Evolutionary conservation across 2,113 vertebrate genomes (phyloP).

Genomic region (Toxostoma redivivum): DNA sequence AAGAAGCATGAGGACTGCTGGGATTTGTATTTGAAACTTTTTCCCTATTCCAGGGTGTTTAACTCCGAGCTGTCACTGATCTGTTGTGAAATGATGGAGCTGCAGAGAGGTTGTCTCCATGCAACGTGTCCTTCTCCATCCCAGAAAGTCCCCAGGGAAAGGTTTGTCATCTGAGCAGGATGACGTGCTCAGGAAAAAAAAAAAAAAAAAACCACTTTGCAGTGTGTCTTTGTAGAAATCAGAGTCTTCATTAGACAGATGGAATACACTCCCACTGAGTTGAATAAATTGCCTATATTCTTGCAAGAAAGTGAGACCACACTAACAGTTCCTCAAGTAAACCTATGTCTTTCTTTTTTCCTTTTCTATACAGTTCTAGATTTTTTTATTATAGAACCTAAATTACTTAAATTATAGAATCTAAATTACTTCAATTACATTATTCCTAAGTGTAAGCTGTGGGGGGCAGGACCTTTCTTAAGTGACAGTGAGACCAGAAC

Average conservation of each 20-base stretch:
- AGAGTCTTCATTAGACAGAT: conserved; percentile 55
- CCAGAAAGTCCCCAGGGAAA: conserved; percentile 9
- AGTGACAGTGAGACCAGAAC: background rate
- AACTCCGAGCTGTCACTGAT: background rate
- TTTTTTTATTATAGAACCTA: background rate
- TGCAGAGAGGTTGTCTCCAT: background rate
- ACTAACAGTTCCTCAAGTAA: conserved; percentile 2
- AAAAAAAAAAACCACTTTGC: background rate
- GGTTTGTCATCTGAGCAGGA: background rate
- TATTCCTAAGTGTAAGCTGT: background rate
- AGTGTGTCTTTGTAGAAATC: conserved; percentile 20
- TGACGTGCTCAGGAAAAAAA: conserved; percentile 12
- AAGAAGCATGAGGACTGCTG: background rate
- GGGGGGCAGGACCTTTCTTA: background rate
- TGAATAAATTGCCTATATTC: conserved; percentile 45
- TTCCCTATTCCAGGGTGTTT: background rate
- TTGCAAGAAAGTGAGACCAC: conserved; percentile 28
- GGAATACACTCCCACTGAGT: conserved; percentile 46
- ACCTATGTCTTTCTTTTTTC: background rate
- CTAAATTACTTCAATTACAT: background rate
- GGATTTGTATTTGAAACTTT: background rate
- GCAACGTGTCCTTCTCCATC: background rate
- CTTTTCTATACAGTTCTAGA: background rate
- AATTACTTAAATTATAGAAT: background rate
- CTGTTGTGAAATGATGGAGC: background rate